Evolutionary conservation across 1,140 invertebrate genomes (phyloP).

Genomic region (Oncopeltus fasciatus): DNA sequence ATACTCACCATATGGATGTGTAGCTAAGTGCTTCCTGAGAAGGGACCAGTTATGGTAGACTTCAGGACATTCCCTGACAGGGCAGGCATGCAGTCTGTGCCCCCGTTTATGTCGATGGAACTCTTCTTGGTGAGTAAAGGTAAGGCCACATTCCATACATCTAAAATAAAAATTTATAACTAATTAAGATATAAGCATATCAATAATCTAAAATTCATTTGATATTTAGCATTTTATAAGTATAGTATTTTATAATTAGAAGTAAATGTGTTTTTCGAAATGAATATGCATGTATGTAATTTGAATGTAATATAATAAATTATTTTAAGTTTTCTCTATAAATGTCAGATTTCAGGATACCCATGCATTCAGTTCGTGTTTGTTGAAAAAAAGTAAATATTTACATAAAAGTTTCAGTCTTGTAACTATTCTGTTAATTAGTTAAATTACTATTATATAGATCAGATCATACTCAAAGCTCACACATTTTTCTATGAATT

Average conservation of each 20-base stretch:
- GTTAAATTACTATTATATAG: too few species aligned
- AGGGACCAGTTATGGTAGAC: conserved; percentile 1
- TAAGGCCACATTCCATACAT: not conserved
- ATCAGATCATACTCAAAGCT: too few species aligned
- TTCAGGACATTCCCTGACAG: not conserved
- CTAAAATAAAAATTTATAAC: not conserved
- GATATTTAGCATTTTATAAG: not conserved
- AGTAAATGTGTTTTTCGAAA: not conserved
- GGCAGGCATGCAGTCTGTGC: not conserved
- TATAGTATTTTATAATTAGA: not conserved
- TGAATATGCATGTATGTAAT: not conserved
- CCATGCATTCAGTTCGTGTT: too few species aligned
- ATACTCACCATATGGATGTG: not conserved
- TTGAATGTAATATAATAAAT: too few species aligned
- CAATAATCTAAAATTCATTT: too few species aligned
- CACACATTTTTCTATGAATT: too few species aligned
- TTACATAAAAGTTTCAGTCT: too few species aligned
- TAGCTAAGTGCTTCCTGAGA: conserved; percentile 6
- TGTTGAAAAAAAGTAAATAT: too few species aligned
- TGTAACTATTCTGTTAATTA: too few species aligned
- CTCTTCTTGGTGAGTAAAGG: not conserved
- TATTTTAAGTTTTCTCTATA: too few species aligned
- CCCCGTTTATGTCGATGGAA: conserved; percentile 6
- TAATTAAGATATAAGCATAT: not conserved
- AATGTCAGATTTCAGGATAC: too few species aligned